phyloP scores from a whole-genome alignment of 2,797 vertebrate species.

The Clarias laeviceps region DNA sequence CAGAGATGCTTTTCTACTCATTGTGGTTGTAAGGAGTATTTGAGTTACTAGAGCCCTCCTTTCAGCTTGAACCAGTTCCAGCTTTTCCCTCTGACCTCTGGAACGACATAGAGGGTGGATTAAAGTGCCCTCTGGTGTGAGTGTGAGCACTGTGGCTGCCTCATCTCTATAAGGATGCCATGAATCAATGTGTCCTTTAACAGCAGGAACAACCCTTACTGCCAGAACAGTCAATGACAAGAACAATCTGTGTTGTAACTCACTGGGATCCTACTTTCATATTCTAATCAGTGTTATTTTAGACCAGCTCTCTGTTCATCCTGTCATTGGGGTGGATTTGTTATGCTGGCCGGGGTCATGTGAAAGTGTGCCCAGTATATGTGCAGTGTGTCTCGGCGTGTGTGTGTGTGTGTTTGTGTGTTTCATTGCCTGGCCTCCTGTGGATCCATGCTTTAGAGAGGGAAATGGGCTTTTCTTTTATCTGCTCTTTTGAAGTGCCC shows the following conservation, averaged over 20 bases:
- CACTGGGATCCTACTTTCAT: constrained; percentile 49
- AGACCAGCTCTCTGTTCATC: constrained; percentile 49
- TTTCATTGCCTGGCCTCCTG: constrained; percentile 51
- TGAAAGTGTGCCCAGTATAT: constrained; percentile 39
- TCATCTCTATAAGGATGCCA: background rate
- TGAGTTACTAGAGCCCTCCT: background rate
- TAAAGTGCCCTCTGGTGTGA: constrained; percentile 51
- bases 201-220: background rate
- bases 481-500: constrained; percentile 55
- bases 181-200: constrained; percentile 24
- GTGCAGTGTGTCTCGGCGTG: background rate
- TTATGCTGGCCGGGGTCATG: constrained; percentile 41
- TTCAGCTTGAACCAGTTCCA: background rate
- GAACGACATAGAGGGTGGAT: background rate
- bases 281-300: constrained; percentile 53
- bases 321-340: constrained; percentile 47
- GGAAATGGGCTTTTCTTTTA: constrained; percentile 56
- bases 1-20: background rate
- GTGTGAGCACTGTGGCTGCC: constrained; percentile 4
- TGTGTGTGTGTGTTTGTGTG: constrained; percentile 33
- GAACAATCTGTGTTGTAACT: constrained; percentile 47
- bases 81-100: background rate
- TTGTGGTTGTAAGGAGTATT: background rate
- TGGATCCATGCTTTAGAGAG: constrained; percentile 30
- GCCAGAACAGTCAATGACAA: constrained; percentile 35